Percentiles rank a stretch among this genome's conserved stretches.
phyloP scores from a whole-genome alignment of 2,888 invertebrate species.

The Polia nebulosa region DNA sequence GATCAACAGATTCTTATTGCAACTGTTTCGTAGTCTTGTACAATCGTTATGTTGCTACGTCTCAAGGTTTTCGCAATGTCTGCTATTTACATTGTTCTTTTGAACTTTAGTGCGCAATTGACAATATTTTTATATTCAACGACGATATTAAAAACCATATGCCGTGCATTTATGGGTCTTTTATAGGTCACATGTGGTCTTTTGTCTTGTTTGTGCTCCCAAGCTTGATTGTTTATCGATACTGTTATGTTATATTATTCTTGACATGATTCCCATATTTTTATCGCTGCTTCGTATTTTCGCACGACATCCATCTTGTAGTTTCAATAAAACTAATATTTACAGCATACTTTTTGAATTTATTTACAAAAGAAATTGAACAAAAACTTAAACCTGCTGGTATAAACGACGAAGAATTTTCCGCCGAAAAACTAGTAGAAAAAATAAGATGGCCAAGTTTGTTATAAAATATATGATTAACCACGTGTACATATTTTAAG shows the following conservation, averaged over 20 bases:
- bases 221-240: slow-evolving; percentile 39
- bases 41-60: slow-evolving; percentile 27
- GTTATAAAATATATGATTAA: slow-evolving; percentile 19
- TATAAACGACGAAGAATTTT: not conserved
- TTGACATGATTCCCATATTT: slow-evolving; percentile 33
- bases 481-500: slow-evolving; percentile 13
- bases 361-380: not conserved
- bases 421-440: not conserved
- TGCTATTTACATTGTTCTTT: slow-evolving; percentile 51
- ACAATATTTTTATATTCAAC: slow-evolving; percentile 41
- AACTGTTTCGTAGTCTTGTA: slow-evolving; percentile 39
- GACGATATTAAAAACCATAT: slow-evolving; percentile 43
- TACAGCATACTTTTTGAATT: not conserved
- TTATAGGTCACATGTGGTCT: slow-evolving; percentile 63
- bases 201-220: slow-evolving; percentile 21
- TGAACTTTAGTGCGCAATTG: slow-evolving; percentile 49
- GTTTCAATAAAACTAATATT: slow-evolving; percentile 14
- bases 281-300: not conserved
- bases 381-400: not conserved
- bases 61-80: slow-evolving; percentile 50
- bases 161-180: slow-evolving; percentile 52
- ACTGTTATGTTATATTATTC: slow-evolving; percentile 22
- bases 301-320: not conserved
- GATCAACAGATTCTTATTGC: slow-evolving; percentile 47
- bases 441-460: slow-evolving; percentile 8